Evolutionary conservation across 1,140 invertebrate species (phyloP).

Genomic region (Microplitis demolitor): DNA sequence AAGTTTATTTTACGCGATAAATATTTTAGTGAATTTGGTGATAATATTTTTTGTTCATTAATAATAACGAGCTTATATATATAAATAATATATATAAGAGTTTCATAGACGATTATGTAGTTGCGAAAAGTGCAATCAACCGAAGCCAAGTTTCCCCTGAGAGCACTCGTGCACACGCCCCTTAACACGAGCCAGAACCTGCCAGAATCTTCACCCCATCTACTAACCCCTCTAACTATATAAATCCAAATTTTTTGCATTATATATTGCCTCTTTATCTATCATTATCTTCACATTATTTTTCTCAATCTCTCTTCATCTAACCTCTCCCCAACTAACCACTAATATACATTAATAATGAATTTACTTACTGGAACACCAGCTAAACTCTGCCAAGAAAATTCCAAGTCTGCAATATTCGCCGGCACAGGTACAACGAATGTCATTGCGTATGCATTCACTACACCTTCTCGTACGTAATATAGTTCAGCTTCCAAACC

Average conservation of each 20-base stretch:
- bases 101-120: slow-evolving; percentile 21
- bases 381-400: slow-evolving; percentile 83
- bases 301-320: no score
- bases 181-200: slow-evolving; percentile 12
- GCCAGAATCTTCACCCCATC: slow-evolving; percentile 6
- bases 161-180: slow-evolving; percentile 17
- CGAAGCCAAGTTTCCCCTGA: not conserved
- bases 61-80: no score
- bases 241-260: not conserved
- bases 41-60: no score
- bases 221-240: not conserved
- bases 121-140: slow-evolving; percentile 26
- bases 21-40: no score
- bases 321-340: not conserved
- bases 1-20: not conserved
- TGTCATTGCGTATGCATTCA: slow-evolving; percentile 88
- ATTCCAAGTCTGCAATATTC: slow-evolving; percentile 81
- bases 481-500: slow-evolving; percentile 83
- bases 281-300: not conserved
- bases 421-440: slow-evolving; percentile 83
- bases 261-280: not conserved
- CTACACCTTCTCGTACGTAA: slow-evolving; percentile 85
- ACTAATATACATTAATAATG: not conserved
- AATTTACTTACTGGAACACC: slow-evolving; percentile 71
- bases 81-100: not conserved